Base-by-base conservation (phyloP, 2,797 vertebrate genomes). In the Aeoliscus strigatus region DNA sequence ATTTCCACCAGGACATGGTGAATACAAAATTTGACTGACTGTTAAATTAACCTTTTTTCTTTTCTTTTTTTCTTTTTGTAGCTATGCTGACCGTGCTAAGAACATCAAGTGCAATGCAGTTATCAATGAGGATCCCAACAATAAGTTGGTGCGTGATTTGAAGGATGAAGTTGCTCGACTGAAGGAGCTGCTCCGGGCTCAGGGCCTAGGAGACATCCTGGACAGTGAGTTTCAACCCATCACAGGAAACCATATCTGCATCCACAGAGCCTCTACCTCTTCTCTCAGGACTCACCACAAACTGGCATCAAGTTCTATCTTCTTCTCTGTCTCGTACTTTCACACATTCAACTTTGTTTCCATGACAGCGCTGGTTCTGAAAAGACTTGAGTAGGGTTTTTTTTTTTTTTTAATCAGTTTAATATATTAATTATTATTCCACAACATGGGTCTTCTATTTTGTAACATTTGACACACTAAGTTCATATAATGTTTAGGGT, bases 101-200 rank as follows among this genome's bases (percentile, higher is more conserved):
- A 95, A 96, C 71, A 99, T 99, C 64, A 98, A 98, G 63, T 99
- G 96, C 81, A 99, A 99, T 39, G 96, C 96, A 15, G 90, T 99
- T 66, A 98, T 99, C 85, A 99, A 99, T 17, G 96, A 99, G 30
- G 96, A 99, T 79, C 96, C 96, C 69, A 99, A 99, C 17, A 92
- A 92, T 74, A 98, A 95, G 67, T 78, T 99, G 80, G 94, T 99
- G 79, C 88, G 96, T 15, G 96, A 99, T 25, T 84, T 99, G 54
- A 99, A 99, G 79, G 96, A 98, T 50, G 96, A 99, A 83, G 96
- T 99, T 35, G 81, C 91, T 0, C 87, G 96, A 17, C 87, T 99
- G 31, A 98, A 94, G 82, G 96, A 99, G 1, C 91, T 99, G 30
- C 91, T 99, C 42, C 91, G 90, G 6, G 94, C 95, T 17, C 96